These are phyloP conservation scores for Cisticola juncidis DNA, from an alignment of 2,113 vertebrate species.

Conservation along the genomic window DNA sequence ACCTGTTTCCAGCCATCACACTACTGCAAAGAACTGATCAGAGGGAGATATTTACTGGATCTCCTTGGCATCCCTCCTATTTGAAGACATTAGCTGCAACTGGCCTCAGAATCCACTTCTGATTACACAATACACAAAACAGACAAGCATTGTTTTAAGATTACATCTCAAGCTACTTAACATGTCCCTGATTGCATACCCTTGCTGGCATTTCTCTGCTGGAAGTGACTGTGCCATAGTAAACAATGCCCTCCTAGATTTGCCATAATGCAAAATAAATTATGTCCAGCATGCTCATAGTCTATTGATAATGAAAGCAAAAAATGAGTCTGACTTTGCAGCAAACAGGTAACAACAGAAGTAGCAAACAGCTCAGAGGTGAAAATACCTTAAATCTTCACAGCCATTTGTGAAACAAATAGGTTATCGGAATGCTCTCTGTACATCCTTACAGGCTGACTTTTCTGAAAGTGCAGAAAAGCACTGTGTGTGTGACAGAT, in stretches of 20 bases:
- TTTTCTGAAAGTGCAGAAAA: not conserved
- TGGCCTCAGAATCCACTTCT: not conserved
- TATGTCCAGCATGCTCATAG: not conserved
- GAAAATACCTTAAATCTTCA: not conserved
- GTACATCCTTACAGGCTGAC: not conserved
- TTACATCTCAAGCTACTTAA: not conserved
- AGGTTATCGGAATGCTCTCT: not conserved
- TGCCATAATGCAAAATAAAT: not conserved
- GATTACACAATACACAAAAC: not conserved
- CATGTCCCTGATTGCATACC: accelerated
- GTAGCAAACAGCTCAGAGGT: not conserved
- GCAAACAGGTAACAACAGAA: not conserved
- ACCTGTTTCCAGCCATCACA: not conserved
- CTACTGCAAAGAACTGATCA: not conserved
- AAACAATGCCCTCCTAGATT: not conserved
- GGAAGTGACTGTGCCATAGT: not conserved
- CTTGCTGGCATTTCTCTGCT: not conserved
- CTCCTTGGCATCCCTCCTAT: not conserved
- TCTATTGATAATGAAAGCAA: not conserved
- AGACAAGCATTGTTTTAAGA: not conserved
- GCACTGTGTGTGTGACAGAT: not conserved
- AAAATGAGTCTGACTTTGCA: not conserved
- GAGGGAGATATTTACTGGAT: not conserved
- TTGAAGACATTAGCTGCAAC: not conserved
- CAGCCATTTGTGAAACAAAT: not conserved